Conservation (phyloP, 2,113 vertebrate genomes). For the Empidonax alnorum region DNA sequence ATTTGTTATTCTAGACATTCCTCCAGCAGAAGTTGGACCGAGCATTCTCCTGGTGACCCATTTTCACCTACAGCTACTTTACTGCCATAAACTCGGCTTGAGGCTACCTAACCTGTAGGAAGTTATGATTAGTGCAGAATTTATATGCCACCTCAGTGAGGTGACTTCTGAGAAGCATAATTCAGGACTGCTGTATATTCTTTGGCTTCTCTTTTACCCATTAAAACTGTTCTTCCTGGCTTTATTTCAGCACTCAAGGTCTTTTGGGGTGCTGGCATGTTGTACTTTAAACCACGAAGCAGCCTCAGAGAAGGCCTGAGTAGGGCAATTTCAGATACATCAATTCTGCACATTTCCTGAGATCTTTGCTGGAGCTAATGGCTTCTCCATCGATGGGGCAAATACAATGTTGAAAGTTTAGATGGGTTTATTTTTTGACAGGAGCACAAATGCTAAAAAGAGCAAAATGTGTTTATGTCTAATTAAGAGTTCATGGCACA, state of each 20-base stretch:
- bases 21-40: slow-evolving; percentile 9
- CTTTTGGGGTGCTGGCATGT: not conserved
- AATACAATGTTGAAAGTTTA: not conserved
- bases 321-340: not conserved
- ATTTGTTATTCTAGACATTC: slow-evolving; percentile 30
- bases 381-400: not conserved
- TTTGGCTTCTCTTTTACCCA: not conserved
- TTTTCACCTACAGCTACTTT: slow-evolving; percentile 27
- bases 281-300: not conserved
- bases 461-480: not conserved
- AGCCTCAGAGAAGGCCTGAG: not conserved
- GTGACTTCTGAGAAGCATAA: not conserved
- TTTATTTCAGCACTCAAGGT: not conserved
- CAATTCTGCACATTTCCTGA: not conserved
- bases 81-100: not conserved
- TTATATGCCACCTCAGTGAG: not conserved
- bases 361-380: not conserved
- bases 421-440: not conserved
- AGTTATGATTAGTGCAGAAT: not conserved
- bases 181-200: not conserved
- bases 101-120: not conserved
- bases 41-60: not conserved
- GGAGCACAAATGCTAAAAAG: not conserved
- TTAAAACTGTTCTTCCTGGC: slow-evolving; percentile 1
- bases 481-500: not conserved